Conservation (phyloP, 2,797 vertebrate species). For the Pseudopleuronectes americanus region DNA sequence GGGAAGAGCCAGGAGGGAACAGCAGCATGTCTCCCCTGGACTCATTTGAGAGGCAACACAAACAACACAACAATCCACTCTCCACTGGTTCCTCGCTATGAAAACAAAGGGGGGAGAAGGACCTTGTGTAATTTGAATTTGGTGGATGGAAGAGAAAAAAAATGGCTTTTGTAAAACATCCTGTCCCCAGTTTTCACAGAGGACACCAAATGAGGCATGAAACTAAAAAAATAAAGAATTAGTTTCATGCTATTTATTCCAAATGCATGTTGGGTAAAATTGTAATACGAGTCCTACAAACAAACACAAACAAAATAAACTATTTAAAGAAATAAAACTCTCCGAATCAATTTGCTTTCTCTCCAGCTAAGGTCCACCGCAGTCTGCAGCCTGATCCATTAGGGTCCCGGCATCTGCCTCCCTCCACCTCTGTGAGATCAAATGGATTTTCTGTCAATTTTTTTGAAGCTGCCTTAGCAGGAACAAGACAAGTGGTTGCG, state of each 20-base stretch:
- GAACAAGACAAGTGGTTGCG: slow-evolving; percentile 71
- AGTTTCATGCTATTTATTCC: neutral
- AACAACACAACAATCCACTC: slow-evolving; percentile 58
- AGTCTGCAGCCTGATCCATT: slow-evolving; percentile 55
- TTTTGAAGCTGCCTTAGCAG: slow-evolving; percentile 51
- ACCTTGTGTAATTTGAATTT: slow-evolving; percentile 40
- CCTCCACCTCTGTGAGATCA: slow-evolving; percentile 54
- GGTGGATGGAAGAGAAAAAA: slow-evolving; percentile 7
- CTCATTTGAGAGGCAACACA: slow-evolving; percentile 76
- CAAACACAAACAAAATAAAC: neutral
- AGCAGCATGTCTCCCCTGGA: slow-evolving; percentile 70
- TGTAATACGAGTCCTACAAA: neutral
- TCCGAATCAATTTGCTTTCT: neutral
- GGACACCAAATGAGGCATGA: neutral
- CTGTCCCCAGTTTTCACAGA: slow-evolving; percentile 11
- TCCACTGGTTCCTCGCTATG: slow-evolving; percentile 33
- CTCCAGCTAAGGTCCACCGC: slow-evolving; percentile 25
- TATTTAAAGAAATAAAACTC: neutral
- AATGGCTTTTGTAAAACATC: slow-evolving; percentile 21
- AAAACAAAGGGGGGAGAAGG: slow-evolving; percentile 24
- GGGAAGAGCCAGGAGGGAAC: slow-evolving; percentile 71
- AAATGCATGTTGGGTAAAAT: slow-evolving; percentile 1
- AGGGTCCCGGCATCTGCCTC: slow-evolving; percentile 52
- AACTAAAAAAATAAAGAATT: neutral
- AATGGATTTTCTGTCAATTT: slow-evolving; percentile 77